Conservation (phyloP, 2,113 vertebrate species). For the Leucopsar rothschildi region DNA sequence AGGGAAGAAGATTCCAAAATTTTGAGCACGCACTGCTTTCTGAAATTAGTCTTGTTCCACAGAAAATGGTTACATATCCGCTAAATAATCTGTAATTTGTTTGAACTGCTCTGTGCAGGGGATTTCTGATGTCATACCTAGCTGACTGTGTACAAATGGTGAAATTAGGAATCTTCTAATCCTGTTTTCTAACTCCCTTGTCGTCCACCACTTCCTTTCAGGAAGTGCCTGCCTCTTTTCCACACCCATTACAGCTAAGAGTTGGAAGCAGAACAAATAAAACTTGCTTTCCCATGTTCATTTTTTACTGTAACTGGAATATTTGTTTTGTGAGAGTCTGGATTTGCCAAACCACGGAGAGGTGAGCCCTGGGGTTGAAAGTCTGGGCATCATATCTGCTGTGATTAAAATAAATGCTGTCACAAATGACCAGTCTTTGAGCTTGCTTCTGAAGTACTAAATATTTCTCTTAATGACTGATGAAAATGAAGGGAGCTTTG, state of each 20-base stretch:
- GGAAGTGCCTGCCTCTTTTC: conserved; percentile 27
- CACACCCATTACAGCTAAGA: neutral
- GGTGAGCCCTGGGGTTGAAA: neutral
- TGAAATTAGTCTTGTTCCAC: neutral
- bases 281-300: neutral
- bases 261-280: conserved; percentile 20
- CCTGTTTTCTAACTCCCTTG: neutral
- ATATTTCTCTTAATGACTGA: neutral
- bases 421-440: neutral
- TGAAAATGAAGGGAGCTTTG: neutral
- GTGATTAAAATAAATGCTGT: neutral
- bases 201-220: neutral
- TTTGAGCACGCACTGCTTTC: neutral
- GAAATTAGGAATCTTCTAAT: neutral
- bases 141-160: neutral
- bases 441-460: neutral
- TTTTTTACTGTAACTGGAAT: neutral
- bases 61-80: neutral
- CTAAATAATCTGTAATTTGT: neutral
- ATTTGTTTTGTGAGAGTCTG: neutral
- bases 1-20: neutral
- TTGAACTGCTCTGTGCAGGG: neutral
- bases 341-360: neutral
- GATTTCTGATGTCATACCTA: neutral
- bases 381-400: neutral